A percentile compares a stretch with the other conserved stretches of the same genome.
phyloP scores from a whole-genome alignment of 1,140 invertebrate genomes.

The Drosophila baimaii region DNA sequence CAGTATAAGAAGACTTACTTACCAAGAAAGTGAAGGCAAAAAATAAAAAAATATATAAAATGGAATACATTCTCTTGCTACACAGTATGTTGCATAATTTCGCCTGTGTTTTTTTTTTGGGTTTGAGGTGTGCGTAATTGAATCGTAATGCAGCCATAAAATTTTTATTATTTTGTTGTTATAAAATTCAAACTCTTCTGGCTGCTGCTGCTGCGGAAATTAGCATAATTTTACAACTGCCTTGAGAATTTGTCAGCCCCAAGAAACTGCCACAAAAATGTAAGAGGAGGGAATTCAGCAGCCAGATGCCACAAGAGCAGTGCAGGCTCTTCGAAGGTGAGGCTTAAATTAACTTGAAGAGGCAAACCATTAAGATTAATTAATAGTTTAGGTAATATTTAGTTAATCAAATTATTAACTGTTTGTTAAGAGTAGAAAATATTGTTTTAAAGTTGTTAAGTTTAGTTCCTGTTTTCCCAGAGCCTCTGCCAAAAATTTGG shows the following conservation, averaged over 20 bases:
- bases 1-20: constrained; percentile 20
- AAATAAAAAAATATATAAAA: no score
- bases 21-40: background rate
- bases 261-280: constrained; percentile 28
- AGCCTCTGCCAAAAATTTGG: background rate
- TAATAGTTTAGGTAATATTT: fast-evolving
- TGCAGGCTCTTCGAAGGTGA: background rate
- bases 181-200: constrained; percentile 62
- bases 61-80: constrained; percentile 32
- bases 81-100: constrained; percentile 47
- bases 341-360: no score
- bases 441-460: no score
- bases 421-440: background rate
- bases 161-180: constrained; percentile 66
- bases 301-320: background rate
- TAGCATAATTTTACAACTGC: constrained; percentile 72
- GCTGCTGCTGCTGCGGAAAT: constrained; percentile 39
- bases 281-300: background rate
- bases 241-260: constrained; percentile 56
- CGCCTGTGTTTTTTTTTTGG: background rate
- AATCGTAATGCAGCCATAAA: constrained; percentile 65
- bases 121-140: constrained; percentile 57
- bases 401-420: no score
- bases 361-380: no score
- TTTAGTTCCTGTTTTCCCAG: background rate